Evolutionary conservation across 2,797 vertebrate genomes (phyloP), one percentile per base, ranked within the genome.

Genomic region (Halcyon chelicuti): DNA sequence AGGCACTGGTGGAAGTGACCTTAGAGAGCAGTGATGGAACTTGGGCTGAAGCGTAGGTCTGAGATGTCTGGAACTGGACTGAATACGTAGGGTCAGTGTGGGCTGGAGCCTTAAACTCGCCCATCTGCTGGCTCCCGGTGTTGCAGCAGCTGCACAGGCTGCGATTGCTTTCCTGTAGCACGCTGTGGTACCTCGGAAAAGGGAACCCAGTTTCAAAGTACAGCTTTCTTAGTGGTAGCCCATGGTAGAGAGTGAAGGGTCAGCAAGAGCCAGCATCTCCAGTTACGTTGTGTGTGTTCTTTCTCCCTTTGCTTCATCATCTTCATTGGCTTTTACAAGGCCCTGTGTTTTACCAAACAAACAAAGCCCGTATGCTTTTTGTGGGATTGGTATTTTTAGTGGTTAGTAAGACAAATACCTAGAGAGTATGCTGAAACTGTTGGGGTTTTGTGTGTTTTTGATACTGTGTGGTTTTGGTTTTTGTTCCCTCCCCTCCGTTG

Each of bases 181-280:
- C 26, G 9, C 1, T 0, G 0, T 57, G 57, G 75, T 52, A 29
- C 40, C 25, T 71, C 0, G 0, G 76, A 44, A 44, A 23, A 86
- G 28, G 66, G 61, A 76, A 61, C 29, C 22, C 46, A 11, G 0
- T 90, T 86, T 84, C 40, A 81, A 9, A 1, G 4, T 20, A 28
- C 14, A 29, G 47, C 40, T 71, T 87, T n/a, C 13, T 63, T 33
- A 40, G 17, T 35, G 72, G 54, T 29, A 76, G 10, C 26, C 35
- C 79, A 51, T 47, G 82, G 23, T 47, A 51, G 46, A 3, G 20
- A 57, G 31, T 4, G 26, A 73, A 66, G n/a, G 28, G 33, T 54
- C 46, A 60, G 6, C 35, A 67, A 12, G 35, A 49, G 37, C 47
- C 49, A 58, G 10, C 52, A 28, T 75, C 33, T 92, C 12, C 17